Evolutionary conservation across 2,113 vertebrate genomes (phyloP).

Genomic region (Myrmophylax atrothorax): DNA sequence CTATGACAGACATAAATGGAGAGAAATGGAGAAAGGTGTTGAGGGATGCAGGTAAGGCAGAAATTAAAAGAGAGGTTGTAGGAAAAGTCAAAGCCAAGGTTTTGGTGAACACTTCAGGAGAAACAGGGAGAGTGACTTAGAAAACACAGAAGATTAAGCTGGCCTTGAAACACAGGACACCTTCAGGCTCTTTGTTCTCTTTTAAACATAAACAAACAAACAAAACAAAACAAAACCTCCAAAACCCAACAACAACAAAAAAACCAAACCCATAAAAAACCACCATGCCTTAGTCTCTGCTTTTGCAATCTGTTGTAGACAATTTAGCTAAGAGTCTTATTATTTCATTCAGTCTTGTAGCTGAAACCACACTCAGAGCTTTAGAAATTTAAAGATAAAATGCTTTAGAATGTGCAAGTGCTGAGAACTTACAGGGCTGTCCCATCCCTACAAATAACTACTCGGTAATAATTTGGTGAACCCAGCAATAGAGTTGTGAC

Average conservation of each 20-base stretch:
- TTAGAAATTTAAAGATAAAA: constrained; percentile 5
- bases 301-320: not conserved
- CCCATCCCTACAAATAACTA: not conserved
- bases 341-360: not conserved
- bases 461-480: not conserved
- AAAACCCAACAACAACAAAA: not conserved
- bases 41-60: not conserved
- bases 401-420: not conserved
- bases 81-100: not conserved
- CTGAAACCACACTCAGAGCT: not conserved
- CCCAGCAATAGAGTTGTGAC: not conserved
- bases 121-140: not conserved
- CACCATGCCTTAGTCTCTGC: not conserved
- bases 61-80: not conserved
- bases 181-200: not conserved
- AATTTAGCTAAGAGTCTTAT: not conserved
- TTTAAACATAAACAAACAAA: not conserved
- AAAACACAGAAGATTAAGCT: not conserved
- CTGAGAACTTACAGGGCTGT: not conserved
- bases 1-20: not conserved
- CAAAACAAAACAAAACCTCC: not conserved
- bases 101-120: not conserved
- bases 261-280: too few relatives aligned
- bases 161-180: not conserved
- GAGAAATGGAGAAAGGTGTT: not conserved